Evolutionary conservation across 1,140 invertebrate species (phyloP).

Genomic region (Diorhabda elongata): DNA sequence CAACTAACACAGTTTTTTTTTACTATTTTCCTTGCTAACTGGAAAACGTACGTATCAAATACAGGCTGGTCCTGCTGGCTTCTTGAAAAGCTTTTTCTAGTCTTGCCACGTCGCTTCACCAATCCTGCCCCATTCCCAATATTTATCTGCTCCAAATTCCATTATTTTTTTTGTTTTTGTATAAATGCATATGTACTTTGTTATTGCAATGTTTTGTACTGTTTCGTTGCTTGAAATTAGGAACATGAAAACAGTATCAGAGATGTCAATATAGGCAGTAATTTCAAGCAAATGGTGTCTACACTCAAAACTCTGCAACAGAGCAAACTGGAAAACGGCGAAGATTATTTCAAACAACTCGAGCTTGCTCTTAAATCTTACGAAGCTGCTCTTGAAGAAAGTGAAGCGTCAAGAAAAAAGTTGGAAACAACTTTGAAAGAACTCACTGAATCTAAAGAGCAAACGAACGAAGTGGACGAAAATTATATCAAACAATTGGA

Average conservation of each 20-base stretch:
- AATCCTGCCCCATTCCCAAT: conserved; percentile 41
- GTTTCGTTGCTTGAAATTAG: conserved; percentile 23
- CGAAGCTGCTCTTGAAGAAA: background rate
- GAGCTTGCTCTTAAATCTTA: conserved; percentile 5
- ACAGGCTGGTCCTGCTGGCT: conserved; percentile 78
- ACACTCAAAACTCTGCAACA: background rate
- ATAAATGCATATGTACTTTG: conserved; percentile 10
- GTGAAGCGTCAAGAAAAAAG: conserved; percentile 9
- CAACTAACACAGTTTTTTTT: conserved; percentile 14
- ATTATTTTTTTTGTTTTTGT: conserved; percentile 18
- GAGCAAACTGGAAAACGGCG: conserved; percentile 9
- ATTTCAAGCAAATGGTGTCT: too few species aligned
- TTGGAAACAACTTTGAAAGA: background rate
- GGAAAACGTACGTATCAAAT: conserved; percentile 25
- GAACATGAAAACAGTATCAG: conserved; percentile 20
- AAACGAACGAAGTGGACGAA: background rate
- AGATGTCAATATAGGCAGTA: conserved; percentile 10
- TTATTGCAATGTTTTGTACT: conserved; percentile 19
- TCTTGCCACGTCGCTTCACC: conserved; percentile 26
- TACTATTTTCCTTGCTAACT: conserved; percentile 18
- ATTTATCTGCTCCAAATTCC: conserved; percentile 25
- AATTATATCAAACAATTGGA: conserved; percentile 27
- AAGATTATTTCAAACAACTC: background rate
- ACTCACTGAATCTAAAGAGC: too few species aligned
- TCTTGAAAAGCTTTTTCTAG: conserved; percentile 89